These are phyloP conservation scores for Otolemur crassicaudatus DNA, from an alignment of 2,797 vertebrate species.

Conservation along the genomic window DNA sequence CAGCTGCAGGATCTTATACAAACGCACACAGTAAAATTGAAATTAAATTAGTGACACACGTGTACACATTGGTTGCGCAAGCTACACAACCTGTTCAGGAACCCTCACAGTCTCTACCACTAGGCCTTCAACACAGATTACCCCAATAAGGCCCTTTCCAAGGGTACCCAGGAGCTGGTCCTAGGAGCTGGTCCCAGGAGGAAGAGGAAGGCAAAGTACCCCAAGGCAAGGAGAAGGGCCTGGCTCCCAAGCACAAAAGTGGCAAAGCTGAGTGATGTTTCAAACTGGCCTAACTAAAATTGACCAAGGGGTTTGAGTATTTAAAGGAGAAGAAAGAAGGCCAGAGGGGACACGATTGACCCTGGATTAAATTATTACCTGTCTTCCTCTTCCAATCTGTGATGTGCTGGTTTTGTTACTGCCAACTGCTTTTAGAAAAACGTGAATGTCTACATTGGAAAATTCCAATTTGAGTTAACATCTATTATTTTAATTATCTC, in stretches of 20 bases:
- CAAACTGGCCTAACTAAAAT: conserved; percentile 59
- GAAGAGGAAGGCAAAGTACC: not conserved
- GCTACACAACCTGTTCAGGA: conserved; percentile 89
- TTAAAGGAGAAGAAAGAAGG: conserved; percentile 36
- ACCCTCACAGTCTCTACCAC: conserved; percentile 68
- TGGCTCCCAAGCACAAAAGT: not conserved
- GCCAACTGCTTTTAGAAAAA: conserved; percentile 77
- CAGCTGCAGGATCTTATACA: conserved; percentile 91
- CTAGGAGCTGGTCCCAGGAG: not conserved
- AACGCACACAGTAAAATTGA: conserved; percentile 91
- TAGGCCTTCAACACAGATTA: not conserved
- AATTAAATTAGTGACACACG: conserved; percentile 93
- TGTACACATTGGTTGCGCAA: conserved; percentile 90
- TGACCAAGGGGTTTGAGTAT: not conserved
- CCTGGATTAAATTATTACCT: conserved; percentile 76
- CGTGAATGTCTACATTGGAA: conserved; percentile 74
- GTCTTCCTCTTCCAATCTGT: conserved; percentile 78
- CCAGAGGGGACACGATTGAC: conserved; percentile 65
- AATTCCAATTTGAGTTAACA: not conserved
- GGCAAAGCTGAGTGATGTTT: conserved; percentile 43
- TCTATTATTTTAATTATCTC: not conserved
- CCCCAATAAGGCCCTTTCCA: not conserved
- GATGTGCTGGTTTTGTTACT: conserved; percentile 84
- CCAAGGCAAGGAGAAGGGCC: not conserved
- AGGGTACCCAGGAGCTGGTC: conserved; percentile 22